A percentile compares a stretch with the other conserved stretches of the same genome.
These are phyloP conservation scores for Monochamus saltuarius DNA, from an alignment of 1,140 invertebrate species.

Conservation along the genomic window DNA sequence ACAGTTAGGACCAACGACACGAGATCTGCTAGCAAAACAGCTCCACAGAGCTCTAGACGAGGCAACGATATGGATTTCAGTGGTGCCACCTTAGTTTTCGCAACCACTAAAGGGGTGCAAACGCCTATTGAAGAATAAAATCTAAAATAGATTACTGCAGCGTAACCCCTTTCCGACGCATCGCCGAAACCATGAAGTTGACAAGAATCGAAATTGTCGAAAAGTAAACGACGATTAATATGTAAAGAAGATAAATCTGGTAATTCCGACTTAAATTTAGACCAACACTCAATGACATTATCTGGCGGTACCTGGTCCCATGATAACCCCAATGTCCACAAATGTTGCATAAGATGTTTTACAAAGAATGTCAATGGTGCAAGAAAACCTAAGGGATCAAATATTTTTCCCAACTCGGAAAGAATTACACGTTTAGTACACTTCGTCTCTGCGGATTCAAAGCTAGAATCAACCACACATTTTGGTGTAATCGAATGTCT, in stretches of 20 bases:
- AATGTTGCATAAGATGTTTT: constrained; percentile 52
- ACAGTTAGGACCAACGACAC: neutral
- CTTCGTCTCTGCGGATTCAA: neutral
- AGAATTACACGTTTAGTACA: constrained; percentile 12
- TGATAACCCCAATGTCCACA: constrained; percentile 44
- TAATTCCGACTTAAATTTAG: too few relatives aligned
- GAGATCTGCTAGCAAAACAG: neutral
- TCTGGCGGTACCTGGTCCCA: constrained; percentile 50
- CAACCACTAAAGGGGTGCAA: neutral
- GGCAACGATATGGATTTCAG: constrained; percentile 13
- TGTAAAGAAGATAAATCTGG: too few relatives aligned
- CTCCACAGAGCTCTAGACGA: constrained; percentile 14
- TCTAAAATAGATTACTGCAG: too few relatives aligned
- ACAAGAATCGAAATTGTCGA: too few relatives aligned
- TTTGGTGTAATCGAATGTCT: neutral
- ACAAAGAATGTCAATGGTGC: constrained; percentile 46
- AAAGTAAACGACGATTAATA: too few relatives aligned
- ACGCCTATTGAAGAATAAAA: too few relatives aligned
- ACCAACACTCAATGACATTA: too few relatives aligned
- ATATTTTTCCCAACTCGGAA: constrained; percentile 33
- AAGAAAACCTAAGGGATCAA: constrained; percentile 48
- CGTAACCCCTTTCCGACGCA: too few relatives aligned
- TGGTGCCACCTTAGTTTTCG: neutral
- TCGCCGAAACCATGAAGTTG: too few relatives aligned
- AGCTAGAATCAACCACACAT: neutral